Percentiles rank a stretch among this genome's conserved stretches.
Conservation (phyloP, 2,888 invertebrate species). For the Nemurella pictetii region DNA sequence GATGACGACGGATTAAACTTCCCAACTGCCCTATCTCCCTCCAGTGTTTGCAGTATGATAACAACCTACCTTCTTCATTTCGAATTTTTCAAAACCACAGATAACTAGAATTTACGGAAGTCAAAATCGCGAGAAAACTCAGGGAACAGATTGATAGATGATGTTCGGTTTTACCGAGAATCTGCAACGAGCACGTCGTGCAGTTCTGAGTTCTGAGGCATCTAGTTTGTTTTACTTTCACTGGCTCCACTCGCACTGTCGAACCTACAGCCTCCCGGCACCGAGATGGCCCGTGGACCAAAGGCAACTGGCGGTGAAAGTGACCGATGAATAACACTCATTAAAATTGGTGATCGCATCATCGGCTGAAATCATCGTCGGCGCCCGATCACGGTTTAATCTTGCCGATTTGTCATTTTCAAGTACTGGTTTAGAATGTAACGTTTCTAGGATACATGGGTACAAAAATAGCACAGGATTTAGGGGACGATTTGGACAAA, state of each 20-base stretch:
- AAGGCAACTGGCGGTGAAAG: neutral
- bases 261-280: too few species aligned
- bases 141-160: too few species aligned
- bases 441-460: too few species aligned
- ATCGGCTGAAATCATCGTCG: neutral
- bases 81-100: neutral
- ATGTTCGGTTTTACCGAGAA: too few species aligned
- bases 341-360: neutral
- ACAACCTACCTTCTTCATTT: neutral
- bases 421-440: too few species aligned
- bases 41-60: neutral
- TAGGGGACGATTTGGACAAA: neutral
- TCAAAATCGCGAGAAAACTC: neutral
- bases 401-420: too few species aligned
- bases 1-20: neutral
- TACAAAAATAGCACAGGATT: neutral
- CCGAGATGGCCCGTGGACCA: neutral
- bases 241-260: too few species aligned
- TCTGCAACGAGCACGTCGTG: too few species aligned
- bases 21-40: neutral
- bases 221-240: neutral
- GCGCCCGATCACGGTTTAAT: too few species aligned
- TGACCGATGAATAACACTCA: neutral
- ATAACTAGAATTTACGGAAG: neutral
- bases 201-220: too few species aligned